Percentiles rank a stretch among this genome's conserved stretches.
These are phyloP conservation scores for Eurois occulta DNA, from an alignment of 2,888 invertebrate genomes.

Conservation along the genomic window DNA sequence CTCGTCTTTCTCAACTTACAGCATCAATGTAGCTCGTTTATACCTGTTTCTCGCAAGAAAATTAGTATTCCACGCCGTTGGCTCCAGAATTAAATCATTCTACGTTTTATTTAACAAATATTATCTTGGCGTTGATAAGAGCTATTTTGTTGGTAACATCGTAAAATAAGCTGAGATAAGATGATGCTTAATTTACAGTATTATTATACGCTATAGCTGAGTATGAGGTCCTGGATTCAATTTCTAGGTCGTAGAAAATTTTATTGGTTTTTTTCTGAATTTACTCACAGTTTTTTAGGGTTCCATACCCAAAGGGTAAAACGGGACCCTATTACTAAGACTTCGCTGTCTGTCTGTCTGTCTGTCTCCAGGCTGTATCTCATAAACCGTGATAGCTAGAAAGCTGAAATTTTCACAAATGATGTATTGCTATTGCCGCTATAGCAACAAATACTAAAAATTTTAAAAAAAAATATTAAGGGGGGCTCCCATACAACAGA, in stretches of 20 bases:
- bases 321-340: too few relatives aligned
- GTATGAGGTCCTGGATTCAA: not conserved
- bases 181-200: constrained; percentile 46
- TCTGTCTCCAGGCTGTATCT: too few relatives aligned
- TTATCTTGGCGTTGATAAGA: constrained; percentile 64
- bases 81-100: constrained; percentile 66
- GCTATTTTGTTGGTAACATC: constrained; percentile 44
- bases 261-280: not conserved
- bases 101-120: constrained; percentile 65
- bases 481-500: too few relatives aligned
- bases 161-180: constrained; percentile 52
- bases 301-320: too few relatives aligned
- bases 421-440: too few relatives aligned
- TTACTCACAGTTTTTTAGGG: too few relatives aligned
- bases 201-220: not conserved
- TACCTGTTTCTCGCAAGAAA: constrained; percentile 56
- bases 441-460: too few relatives aligned
- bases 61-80: constrained; percentile 65
- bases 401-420: too few relatives aligned
- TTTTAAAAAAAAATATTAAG: too few relatives aligned
- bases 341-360: too few relatives aligned
- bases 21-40: constrained; percentile 59
- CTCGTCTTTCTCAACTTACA: constrained; percentile 39
- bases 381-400: too few relatives aligned
- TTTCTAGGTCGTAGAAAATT: not conserved